These are phyloP conservation scores for Drosophila watanabei DNA, from an alignment of 1,140 invertebrate genomes.

Conservation along the genomic window DNA sequence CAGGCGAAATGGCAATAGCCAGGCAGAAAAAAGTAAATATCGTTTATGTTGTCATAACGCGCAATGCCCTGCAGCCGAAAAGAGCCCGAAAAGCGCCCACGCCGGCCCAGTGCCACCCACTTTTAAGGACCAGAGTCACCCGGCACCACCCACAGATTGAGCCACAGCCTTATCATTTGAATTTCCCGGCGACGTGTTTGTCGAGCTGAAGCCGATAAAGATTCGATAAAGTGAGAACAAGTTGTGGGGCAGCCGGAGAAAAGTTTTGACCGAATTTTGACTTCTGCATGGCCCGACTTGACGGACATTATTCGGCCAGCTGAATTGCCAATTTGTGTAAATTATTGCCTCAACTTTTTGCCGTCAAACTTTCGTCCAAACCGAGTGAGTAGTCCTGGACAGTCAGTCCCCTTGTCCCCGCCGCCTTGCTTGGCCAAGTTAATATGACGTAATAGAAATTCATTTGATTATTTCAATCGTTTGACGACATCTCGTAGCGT, in stretches of 20 bases:
- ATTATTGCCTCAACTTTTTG: conserved; percentile 79
- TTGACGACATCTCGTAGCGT: conserved; percentile 23
- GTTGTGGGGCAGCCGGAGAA: conserved; percentile 57
- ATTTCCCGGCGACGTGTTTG: conserved; percentile 75
- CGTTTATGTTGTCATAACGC: conserved; percentile 84
- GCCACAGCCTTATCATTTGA: conserved; percentile 75
- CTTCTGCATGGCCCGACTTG: conserved; percentile 60
- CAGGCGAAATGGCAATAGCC: conserved; percentile 46
- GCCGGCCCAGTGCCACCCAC: neutral
- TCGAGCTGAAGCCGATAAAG: conserved; percentile 75
- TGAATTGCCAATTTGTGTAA: conserved; percentile 82
- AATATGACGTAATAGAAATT: conserved; percentile 66
- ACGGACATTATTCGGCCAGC: conserved; percentile 65
- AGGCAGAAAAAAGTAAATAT: conserved; percentile 79
- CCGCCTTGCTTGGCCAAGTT: conserved; percentile 28
- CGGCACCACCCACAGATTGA: conserved; percentile 17
- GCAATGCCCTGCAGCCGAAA: conserved; percentile 66
- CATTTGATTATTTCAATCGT: conserved; percentile 64
- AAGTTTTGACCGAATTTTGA: conserved; percentile 80
- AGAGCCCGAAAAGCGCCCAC: conserved; percentile 4
- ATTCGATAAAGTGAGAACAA: conserved; percentile 83
- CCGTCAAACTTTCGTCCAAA: conserved; percentile 43
- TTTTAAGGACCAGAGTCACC: conserved; percentile 13
- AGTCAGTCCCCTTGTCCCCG: neutral
- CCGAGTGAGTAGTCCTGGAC: neutral